phyloP scores from a whole-genome alignment of 2,113 vertebrate species.

The Rynchops niger region DNA sequence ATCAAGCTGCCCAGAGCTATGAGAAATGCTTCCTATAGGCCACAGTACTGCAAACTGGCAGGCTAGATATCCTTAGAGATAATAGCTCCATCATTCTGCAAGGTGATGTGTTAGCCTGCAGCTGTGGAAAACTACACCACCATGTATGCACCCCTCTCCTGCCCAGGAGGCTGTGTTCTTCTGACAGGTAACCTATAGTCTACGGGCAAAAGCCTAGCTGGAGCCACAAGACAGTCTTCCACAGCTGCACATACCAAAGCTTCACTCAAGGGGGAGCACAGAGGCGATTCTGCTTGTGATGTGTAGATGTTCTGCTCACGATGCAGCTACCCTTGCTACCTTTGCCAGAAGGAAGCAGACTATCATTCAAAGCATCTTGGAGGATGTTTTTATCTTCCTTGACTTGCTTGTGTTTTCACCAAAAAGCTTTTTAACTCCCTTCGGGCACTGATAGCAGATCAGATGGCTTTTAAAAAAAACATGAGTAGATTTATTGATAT shows the following conservation, averaged over 20 bases:
- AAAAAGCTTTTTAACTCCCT: neutral
- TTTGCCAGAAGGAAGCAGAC: neutral
- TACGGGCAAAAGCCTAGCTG: neutral
- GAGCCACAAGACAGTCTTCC: neutral
- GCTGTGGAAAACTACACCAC: neutral
- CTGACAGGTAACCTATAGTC: neutral
- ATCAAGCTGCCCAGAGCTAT: neutral
- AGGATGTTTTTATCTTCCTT: neutral
- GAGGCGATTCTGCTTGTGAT: neutral
- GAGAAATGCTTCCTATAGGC: neutral
- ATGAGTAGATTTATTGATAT: slow-evolving; percentile 42
- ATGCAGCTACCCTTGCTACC: neutral
- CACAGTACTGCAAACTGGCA: neutral
- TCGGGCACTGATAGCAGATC: neutral
- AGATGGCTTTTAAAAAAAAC: neutral
- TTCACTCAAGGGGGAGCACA: neutral
- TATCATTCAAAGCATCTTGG: neutral
- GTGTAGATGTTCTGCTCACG: neutral
- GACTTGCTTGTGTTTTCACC: neutral
- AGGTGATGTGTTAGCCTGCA: neutral
- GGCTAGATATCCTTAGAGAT: too few relatives aligned
- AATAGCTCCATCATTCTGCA: neutral
- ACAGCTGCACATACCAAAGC: neutral
- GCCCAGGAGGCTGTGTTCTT: neutral
- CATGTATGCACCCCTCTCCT: neutral